These are phyloP conservation scores for Nymphicus hollandicus DNA, from an alignment of 2,113 vertebrate genomes.

Conservation along the genomic window DNA sequence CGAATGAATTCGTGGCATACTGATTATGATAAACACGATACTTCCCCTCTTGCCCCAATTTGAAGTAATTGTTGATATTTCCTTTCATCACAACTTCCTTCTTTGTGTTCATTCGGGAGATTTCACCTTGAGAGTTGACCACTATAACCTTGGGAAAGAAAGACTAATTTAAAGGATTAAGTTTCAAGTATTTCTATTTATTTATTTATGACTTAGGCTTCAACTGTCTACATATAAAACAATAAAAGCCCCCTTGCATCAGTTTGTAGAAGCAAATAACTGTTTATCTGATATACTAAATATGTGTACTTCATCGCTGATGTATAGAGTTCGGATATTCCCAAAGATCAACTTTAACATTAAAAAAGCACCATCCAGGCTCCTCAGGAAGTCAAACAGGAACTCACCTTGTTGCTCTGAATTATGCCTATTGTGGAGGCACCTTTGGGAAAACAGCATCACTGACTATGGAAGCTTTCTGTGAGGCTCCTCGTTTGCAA, in stretches of 20 bases:
- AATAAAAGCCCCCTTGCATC: not conserved
- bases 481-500: not conserved
- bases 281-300: not conserved
- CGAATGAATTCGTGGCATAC: conserved; percentile 93
- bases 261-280: not conserved
- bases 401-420: not conserved
- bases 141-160: conserved; percentile 81
- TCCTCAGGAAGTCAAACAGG: not conserved
- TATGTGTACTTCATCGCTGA: not conserved
- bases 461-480: not conserved
- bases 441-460: not conserved
- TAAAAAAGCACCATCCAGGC: not conserved
- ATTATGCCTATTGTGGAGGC: not conserved
- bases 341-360: not conserved
- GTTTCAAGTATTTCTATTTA: not conserved
- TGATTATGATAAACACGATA: conserved; percentile 98
- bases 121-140: conserved; percentile 88
- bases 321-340: not conserved
- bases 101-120: conserved; percentile 85
- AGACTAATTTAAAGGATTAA: not conserved
- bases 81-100: conserved; percentile 89
- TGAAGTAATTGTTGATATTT: conserved; percentile 84
- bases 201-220: not conserved
- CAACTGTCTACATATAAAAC: not conserved
- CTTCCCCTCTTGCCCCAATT: conserved; percentile 97